phyloP scores from a whole-genome alignment of 2,888 invertebrate genomes.

The Melanargia galathea region DNA sequence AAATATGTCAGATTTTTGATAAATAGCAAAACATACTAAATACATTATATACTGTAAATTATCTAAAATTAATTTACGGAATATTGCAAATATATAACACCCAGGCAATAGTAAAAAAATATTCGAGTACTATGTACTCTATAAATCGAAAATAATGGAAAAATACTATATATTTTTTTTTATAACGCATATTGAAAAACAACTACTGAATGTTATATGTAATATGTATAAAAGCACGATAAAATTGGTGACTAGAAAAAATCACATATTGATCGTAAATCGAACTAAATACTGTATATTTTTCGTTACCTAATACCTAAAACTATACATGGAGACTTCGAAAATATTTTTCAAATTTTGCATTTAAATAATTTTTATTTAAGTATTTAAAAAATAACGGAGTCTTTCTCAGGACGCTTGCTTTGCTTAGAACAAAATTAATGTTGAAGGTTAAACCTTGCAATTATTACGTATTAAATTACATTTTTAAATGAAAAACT shows the following conservation, averaged over 20 bases:
- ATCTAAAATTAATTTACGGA: constrained; percentile 46
- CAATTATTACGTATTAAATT: constrained; percentile 2
- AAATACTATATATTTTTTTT: background rate
- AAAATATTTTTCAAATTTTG: constrained; percentile 14
- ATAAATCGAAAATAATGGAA: background rate
- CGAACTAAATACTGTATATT: constrained; percentile 34
- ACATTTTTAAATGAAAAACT: background rate
- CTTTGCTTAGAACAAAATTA: background rate
- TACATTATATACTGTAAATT: constrained; percentile 42
- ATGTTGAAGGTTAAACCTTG: background rate
- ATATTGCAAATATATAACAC: constrained; percentile 30
- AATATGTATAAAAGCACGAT: constrained; percentile 26
- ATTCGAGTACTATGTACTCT: background rate
- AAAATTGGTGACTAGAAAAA: constrained; percentile 53
- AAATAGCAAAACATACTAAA: constrained; percentile 49
- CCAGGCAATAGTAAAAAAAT: constrained; percentile 10
- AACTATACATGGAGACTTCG: constrained; percentile 26
- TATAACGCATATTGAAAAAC: background rate
- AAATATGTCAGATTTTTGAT: constrained; percentile 39
- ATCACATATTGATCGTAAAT: constrained; percentile 47
- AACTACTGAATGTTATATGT: constrained; percentile 26
- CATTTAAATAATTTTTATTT: background rate
- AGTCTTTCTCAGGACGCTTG: background rate
- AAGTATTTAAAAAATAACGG: too few relatives aligned
- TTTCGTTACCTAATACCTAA: constrained; percentile 27